Percentiles rank a stretch among this genome's conserved stretches.
Evolutionary conservation across 1,140 invertebrate species (phyloP).

Genomic region (Halictus rubicundus): DNA sequence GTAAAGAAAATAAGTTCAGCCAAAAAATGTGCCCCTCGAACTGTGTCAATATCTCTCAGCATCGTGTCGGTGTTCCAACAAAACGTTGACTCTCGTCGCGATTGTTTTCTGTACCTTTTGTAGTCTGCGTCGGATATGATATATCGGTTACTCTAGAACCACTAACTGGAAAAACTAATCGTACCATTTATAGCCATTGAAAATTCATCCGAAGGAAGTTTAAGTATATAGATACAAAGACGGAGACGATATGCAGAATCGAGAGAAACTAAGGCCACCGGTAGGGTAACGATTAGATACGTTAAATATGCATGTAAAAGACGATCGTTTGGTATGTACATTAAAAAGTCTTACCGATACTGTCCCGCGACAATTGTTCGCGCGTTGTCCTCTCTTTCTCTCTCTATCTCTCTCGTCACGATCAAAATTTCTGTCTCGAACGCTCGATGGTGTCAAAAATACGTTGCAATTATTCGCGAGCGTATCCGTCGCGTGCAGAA

Average conservation of each 20-base stretch:
- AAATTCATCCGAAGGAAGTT: slow-evolving; percentile 25
- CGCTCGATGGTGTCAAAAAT: slow-evolving; percentile 40
- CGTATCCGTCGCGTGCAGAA: slow-evolving; percentile 4
- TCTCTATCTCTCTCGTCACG: slow-evolving; percentile 1
- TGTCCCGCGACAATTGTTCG: slow-evolving; percentile 34
- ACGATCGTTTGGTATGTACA: slow-evolving; percentile 48
- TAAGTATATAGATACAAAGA: slow-evolving; percentile 35
- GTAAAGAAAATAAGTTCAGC: neutral
- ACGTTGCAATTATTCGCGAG: slow-evolving; percentile 20
- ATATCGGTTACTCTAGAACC: slow-evolving; percentile 4
- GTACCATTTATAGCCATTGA: slow-evolving; percentile 38
- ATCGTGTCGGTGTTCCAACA: no score
- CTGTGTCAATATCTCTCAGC: neutral
- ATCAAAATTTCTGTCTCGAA: slow-evolving; percentile 27
- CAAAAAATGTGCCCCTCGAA: neutral
- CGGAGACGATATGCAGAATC: slow-evolving; percentile 34
- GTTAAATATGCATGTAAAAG: slow-evolving; percentile 48
- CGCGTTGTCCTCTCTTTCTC: no score
- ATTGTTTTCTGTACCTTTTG: neutral
- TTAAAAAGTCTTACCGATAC: slow-evolving; percentile 43
- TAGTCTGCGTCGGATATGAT: slow-evolving; percentile 3
- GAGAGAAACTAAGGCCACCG: slow-evolving; percentile 50
- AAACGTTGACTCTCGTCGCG: neutral
- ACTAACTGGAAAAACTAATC: slow-evolving; percentile 15
- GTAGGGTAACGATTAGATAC: slow-evolving; percentile 42